Evolutionary conservation across 2,888 invertebrate species (phyloP).

Genomic region (Amphipyra tragopoginis): DNA sequence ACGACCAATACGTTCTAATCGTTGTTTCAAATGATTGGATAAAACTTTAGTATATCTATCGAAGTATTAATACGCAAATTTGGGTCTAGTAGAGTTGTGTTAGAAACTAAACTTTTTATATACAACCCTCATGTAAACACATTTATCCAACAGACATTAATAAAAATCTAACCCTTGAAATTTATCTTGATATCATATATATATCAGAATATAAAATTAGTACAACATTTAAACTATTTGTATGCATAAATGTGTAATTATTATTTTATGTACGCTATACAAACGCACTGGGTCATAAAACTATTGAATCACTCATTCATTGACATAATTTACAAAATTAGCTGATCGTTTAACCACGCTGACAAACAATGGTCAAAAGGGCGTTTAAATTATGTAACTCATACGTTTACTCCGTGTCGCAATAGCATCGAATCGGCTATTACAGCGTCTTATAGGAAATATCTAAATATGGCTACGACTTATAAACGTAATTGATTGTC

Average conservation of each 20-base stretch:
- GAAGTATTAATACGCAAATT: too few relatives aligned
- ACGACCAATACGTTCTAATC: too few relatives aligned
- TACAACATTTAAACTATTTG: not conserved
- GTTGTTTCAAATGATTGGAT: too few relatives aligned
- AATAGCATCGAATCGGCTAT: not conserved
- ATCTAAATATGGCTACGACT: not conserved
- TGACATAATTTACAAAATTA: not conserved
- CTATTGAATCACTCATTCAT: constrained; percentile 13
- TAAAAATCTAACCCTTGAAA: too few relatives aligned
- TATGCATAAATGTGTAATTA: constrained; percentile 16
- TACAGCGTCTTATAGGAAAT: not conserved
- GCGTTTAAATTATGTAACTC: not conserved
- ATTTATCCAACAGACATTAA: too few relatives aligned
- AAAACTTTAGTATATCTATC: too few relatives aligned
- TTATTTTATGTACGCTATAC: constrained; percentile 30
- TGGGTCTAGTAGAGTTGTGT: too few relatives aligned
- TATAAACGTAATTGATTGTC: not conserved
- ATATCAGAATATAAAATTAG: too few relatives aligned
- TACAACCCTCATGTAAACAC: too few relatives aligned
- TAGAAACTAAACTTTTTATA: too few relatives aligned
- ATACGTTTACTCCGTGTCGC: not conserved
- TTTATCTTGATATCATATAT: too few relatives aligned
- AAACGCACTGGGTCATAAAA: not conserved
- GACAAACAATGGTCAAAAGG: not conserved
- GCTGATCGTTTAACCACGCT: not conserved